Percentiles rank a stretch among this genome's conserved stretches.
phyloP scores from a whole-genome alignment of 2,113 vertebrate species.

The Coreoperca whiteheadi region DNA sequence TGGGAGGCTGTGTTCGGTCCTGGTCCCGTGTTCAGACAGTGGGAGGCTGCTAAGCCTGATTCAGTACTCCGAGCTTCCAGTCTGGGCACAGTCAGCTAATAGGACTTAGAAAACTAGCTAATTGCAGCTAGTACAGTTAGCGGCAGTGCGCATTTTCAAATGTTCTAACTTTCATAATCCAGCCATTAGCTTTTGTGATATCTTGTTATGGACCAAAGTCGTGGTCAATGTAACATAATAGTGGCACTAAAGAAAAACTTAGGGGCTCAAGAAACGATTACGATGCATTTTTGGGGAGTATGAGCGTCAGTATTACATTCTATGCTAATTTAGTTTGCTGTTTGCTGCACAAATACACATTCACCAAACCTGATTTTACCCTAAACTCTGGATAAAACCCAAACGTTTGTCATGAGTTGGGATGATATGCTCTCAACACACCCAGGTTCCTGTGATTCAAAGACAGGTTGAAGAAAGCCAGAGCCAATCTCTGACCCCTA shows the following conservation, averaged over 20 bases:
- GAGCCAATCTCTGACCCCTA: constrained; percentile 38
- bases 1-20: too few species aligned
- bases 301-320: background rate
- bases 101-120: too few species aligned
- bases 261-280: background rate
- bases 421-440: constrained; percentile 28
- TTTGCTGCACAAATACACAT: constrained; percentile 2
- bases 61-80: too few species aligned
- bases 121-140: too few species aligned
- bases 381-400: background rate
- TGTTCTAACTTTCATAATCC: background rate
- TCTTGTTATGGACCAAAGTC: background rate
- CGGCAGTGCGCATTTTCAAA: too few species aligned
- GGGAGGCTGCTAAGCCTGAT: too few species aligned
- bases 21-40: too few species aligned
- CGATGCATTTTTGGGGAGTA: background rate
- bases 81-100: too few species aligned
- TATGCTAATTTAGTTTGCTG: background rate
- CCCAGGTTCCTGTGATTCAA: constrained; percentile 30
- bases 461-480: constrained; percentile 62
- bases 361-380: background rate
- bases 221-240: background rate
- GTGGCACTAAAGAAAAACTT: too few species aligned
- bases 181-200: background rate
- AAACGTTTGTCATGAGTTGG: constrained; percentile 9